Conservation (phyloP, 2,888 invertebrate species). For the Drosophila hamatofila region DNA sequence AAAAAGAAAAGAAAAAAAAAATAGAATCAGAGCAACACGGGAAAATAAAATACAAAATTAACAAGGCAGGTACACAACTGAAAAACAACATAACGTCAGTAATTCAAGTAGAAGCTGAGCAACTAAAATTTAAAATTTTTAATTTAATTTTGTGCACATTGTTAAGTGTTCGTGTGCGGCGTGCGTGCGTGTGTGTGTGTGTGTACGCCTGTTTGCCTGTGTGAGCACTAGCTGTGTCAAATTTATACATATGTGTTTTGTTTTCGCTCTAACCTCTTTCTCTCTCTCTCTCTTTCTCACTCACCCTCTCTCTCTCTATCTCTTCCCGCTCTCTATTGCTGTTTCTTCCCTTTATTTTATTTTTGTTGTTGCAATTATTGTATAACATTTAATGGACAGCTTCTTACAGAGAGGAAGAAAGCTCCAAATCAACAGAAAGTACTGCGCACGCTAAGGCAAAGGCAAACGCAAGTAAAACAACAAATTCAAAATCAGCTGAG, state of each 20-base stretch:
- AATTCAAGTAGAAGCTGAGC: slow-evolving; percentile 45
- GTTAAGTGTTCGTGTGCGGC: slow-evolving; percentile 28
- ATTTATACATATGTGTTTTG: slow-evolving; percentile 26
- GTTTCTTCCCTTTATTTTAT: slow-evolving; percentile 20
- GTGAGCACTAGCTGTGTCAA: slow-evolving; percentile 26
- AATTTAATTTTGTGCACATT: slow-evolving; percentile 61
- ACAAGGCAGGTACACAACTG: slow-evolving; percentile 42
- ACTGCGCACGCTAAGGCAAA: slow-evolving; percentile 2
- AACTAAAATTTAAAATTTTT: slow-evolving; percentile 64
- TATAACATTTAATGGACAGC: slow-evolving; percentile 61
- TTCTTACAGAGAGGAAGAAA: slow-evolving; percentile 55
- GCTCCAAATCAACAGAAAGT: slow-evolving; percentile 36
- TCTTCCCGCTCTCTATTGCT: slow-evolving; percentile 7
- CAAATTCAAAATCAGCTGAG: slow-evolving; percentile 50
- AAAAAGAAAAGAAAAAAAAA: slow-evolving; percentile 15
- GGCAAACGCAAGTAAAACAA: slow-evolving; percentile 6
- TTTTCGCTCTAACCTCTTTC: slow-evolving; percentile 29
- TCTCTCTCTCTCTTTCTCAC: slow-evolving; percentile 10
- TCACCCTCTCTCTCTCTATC: not conserved
- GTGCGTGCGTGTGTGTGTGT: slow-evolving; percentile 31
- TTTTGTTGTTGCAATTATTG: slow-evolving; percentile 57
- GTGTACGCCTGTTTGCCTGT: slow-evolving; percentile 10
- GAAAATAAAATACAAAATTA: slow-evolving; percentile 13
- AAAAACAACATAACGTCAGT: slow-evolving; percentile 21
- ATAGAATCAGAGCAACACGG: slow-evolving; percentile 39